Base-by-base conservation (phyloP, 2,888 invertebrate genomes). In the Ditula angustiorana region DNA sequence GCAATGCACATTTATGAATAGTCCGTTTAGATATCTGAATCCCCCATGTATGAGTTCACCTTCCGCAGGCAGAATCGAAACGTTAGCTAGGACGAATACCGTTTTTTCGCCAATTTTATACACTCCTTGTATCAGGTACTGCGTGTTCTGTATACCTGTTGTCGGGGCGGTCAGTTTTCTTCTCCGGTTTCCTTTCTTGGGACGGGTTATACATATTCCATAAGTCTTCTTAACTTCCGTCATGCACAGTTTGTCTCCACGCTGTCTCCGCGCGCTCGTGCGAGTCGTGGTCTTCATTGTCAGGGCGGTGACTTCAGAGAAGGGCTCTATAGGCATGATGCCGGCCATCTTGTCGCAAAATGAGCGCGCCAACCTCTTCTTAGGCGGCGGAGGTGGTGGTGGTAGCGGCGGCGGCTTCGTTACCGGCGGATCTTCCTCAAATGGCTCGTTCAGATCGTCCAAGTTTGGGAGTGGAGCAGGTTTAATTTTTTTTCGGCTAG, bases 11-110 rank as follows among this genome's bases (percentile, higher is more conserved):
- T 83, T 89, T 30, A 90, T 74, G 53, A 47, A 70, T 64, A 76
- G 74, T 5, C 83, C 85, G 1, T 70, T 61, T 16, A 82, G 50
- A n/a, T 58, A 66, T 26, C 67, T 71, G 68, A 80, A 78, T 1
- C 92, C 92, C 11, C 92, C 90, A 66, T 92, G 87, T 67, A 92
- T 87, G n/a, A 89, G 71, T 0, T 87, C 82, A 33, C 90, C 91
- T 7, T 69, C 50, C 8, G 87, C 67, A 0, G 88, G 87, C 55
- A 87, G 69, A 61, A 83, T 74, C 28, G 76, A 69, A 19, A 92
- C 81, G 63, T 65, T 83, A 2, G 82, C 87, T 44, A 91, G 74
- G 49, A 87, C 69, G 68, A 71, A 91, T 19, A 79, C 79, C 1
- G 79, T 73, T 68, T 80, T 88, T 11, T 85, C 86, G 7, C 77